Percentiles rank a stretch among this genome's conserved stretches.
Conservation (phyloP, 35 echinoderm and acorn worm species). For the Apostichopus californicus region DNA sequence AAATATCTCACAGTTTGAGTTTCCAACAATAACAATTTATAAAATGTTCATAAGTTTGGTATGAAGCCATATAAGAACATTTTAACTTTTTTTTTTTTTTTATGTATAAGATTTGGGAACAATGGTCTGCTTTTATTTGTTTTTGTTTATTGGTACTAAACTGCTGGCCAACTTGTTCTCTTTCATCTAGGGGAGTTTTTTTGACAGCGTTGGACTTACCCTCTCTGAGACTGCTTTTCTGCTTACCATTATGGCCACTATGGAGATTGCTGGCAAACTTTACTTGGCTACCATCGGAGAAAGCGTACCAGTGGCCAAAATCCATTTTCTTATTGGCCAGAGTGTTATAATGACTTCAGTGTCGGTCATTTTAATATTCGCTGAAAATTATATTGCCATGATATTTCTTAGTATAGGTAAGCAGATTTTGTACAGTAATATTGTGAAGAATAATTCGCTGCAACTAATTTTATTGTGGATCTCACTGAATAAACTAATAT, state of each 20-base stretch:
- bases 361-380: slow-evolving; percentile 46
- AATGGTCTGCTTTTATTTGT: too few relatives aligned
- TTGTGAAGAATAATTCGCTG: not conserved
- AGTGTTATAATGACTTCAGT: slow-evolving; percentile 44
- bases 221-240: slow-evolving; percentile 39
- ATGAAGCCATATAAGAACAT: too few relatives aligned
- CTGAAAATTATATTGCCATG: slow-evolving; percentile 54
- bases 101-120: too few relatives aligned
- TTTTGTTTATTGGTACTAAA: slow-evolving; percentile 17
- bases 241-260: slow-evolving; percentile 24
- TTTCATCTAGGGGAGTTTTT: slow-evolving; percentile 54
- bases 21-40: too few relatives aligned
- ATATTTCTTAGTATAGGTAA: slow-evolving; percentile 58
- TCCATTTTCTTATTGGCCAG: slow-evolving; percentile 58
- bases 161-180: slow-evolving; percentile 38
- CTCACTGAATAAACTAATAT: too few relatives aligned
- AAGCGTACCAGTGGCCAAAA: slow-evolving; percentile 51
- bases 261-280: slow-evolving; percentile 43
- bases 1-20: too few relatives aligned
- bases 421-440: slow-evolving; percentile 21
- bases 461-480: not conserved
- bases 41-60: too few relatives aligned
- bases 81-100: too few relatives aligned
- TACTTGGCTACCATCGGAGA: slow-evolving; percentile 46
- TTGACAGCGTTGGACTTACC: slow-evolving; percentile 54